Percentiles rank a stretch among this genome's conserved stretches.
Evolutionary conservation across 2,888 invertebrate species (phyloP).

Genomic region (Nasonia oneida): DNA sequence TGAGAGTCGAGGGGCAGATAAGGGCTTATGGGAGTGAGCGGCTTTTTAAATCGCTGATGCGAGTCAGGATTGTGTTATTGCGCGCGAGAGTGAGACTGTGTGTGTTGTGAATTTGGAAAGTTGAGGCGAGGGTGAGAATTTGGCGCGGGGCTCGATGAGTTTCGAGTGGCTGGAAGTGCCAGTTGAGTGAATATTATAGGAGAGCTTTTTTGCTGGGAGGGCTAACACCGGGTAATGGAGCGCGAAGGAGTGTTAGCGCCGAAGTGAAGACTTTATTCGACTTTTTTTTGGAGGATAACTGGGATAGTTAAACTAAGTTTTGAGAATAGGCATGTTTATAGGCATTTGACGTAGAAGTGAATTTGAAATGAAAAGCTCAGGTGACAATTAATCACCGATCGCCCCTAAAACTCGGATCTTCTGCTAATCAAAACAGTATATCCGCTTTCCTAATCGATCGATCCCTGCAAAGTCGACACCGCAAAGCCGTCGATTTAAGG

Average conservation of each 20-base stretch:
- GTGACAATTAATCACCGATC: no score
- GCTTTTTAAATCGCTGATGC: conserved; percentile 6
- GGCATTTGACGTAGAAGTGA: neutral
- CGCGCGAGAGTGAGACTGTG: neutral
- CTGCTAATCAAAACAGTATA: neutral
- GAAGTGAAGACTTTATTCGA: neutral
- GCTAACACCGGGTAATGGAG: neutral
- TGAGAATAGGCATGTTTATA: neutral
- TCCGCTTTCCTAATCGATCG: neutral
- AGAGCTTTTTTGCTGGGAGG: neutral
- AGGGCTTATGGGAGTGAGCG: conserved; percentile 1
- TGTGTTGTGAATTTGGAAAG: conserved; percentile 16
- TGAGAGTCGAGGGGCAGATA: neutral
- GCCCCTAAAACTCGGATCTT: neutral
- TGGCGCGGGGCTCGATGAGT: neutral
- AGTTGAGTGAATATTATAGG: neutral
- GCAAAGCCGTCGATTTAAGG: neutral
- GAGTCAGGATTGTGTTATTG: neutral
- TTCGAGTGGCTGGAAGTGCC: neutral
- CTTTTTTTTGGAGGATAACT: neutral
- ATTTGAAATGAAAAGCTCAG: neutral
- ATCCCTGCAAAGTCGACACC: neutral
- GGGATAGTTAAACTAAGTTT: neutral
- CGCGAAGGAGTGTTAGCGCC: neutral
- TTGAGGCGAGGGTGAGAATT: neutral